Evolutionary conservation across 1,140 invertebrate species (phyloP).

Genomic region (Anastatus disparis): DNA sequence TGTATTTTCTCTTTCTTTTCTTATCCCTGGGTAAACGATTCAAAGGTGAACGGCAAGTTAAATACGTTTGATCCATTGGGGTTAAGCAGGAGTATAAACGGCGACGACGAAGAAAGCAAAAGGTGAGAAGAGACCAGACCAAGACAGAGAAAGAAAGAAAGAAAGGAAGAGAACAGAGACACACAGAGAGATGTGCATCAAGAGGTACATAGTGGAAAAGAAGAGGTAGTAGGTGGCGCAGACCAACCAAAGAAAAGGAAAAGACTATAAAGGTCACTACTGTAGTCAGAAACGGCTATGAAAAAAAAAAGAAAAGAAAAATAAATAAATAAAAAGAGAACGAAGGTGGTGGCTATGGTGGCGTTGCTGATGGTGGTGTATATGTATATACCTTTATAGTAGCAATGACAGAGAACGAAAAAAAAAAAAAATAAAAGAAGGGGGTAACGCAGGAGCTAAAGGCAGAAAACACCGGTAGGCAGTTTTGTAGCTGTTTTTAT

Average conservation of each 20-base stretch:
- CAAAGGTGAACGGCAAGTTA: conserved; percentile 11
- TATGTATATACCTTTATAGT: too few relatives aligned
- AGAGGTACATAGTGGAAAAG: not conserved
- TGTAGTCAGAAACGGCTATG: too few relatives aligned
- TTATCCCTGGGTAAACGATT: not conserved
- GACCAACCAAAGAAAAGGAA: not conserved
- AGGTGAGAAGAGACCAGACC: conserved; percentile 32
- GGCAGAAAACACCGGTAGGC: conserved; percentile 67
- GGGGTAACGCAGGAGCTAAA: conserved; percentile 55
- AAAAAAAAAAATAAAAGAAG: conserved; percentile 16
- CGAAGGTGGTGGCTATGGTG: too few relatives aligned
- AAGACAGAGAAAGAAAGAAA: conserved; percentile 26
- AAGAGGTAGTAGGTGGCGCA: not conserved
- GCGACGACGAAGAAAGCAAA: conserved; percentile 32
- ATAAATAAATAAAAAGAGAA: too few relatives aligned
- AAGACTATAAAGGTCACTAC: not conserved
- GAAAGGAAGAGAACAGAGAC: conserved; percentile 43
- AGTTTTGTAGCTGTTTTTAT: conserved; percentile 69
- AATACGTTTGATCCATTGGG: conserved; percentile 7
- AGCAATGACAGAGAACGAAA: not conserved
- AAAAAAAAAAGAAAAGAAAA: too few relatives aligned
- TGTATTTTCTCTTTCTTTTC: not conserved
- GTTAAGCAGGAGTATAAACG: conserved; percentile 39
- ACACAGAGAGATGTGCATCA: conserved; percentile 10
- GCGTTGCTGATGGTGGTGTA: too few relatives aligned